Evolutionary conservation across 2,888 invertebrate species (phyloP), one percentile per base, ranked within the genome.

Genomic region (Amblyjoppa fuscipennis): DNA sequence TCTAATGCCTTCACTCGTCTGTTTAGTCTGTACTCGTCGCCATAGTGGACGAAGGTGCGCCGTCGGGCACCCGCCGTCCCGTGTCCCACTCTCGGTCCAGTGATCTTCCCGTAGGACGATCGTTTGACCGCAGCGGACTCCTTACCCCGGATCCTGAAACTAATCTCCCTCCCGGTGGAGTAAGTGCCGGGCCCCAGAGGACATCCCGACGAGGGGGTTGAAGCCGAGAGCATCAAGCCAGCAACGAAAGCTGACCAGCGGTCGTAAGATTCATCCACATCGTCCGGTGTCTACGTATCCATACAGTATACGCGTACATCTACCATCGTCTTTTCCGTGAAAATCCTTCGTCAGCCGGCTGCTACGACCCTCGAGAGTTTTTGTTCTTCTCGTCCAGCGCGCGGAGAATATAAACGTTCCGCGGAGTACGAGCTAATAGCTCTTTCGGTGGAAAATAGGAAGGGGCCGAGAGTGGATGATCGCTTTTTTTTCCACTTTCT

Each of bases 311-410:
- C 31, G 16, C 51, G 31, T n/a, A 53, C 31, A 53, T 28, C n/a
- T 45, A 75, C 81, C 84, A 69, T 73, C 83, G 84, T 86, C 85
- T 87, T 90, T 87, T 85, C 83, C 84, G 81, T 86, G 71, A 73
- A 75, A 87, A 90, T 83, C 87, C 87, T 87, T 82, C 80, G 86
- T 70, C 83, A 82, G 81, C 85, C 76, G 71, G 80, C 85, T 64
- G 78, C 85, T 84, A 85, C 75, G 81, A 71, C 82, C 85, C 76
- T 80, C 56, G 76, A 83, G 80, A 81, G 77, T 81, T 86, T 86
- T 86, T 73, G 68, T 69, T 74, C 68, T 81, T 74, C 69, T 51
- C 51, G 31, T 25, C 71, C 51, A 61, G 64, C 59, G 45, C 68
- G 51, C 64, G 45, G 66, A 76, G 71, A 59, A 61, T 66, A 71